phyloP scores from a whole-genome alignment of 2,113 vertebrate genomes.

The Scytalopus superciliaris region DNA sequence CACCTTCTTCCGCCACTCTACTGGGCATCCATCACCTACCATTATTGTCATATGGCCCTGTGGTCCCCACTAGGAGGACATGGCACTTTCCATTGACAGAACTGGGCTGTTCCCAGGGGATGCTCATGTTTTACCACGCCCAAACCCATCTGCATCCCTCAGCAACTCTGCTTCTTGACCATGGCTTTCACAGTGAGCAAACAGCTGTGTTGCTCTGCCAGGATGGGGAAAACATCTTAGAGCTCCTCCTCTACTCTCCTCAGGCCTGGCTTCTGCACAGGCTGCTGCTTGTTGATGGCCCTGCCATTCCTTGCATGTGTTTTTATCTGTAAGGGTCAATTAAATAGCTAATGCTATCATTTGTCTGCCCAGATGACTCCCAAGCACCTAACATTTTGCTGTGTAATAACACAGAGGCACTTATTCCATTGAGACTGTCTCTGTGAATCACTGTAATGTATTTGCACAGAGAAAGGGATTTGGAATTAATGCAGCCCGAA shows the following conservation, averaged over 20 bases:
- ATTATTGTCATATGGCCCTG: not conserved
- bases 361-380: not conserved
- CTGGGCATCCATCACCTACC: not conserved
- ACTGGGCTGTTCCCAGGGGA: not conserved
- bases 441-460: not conserved
- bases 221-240: not conserved
- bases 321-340: not conserved
- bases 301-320: not conserved
- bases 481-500: not conserved
- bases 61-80: rapidly evolving
- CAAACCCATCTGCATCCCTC: not conserved
- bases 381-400: not conserved
- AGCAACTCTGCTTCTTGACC: not conserved
- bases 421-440: not conserved
- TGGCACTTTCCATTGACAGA: not conserved
- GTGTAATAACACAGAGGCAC: not conserved
- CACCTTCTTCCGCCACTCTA: not conserved
- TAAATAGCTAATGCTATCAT: constrained; percentile 23
- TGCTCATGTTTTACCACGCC: not conserved
- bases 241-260: not conserved
- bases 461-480: not conserved
- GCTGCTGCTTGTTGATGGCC: not conserved
- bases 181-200: not conserved
- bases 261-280: not conserved
- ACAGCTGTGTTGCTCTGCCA: not conserved